These are phyloP conservation scores for Melanostigma gelatinosum DNA, from an alignment of 2,113 vertebrate species.

Conservation along the genomic window DNA sequence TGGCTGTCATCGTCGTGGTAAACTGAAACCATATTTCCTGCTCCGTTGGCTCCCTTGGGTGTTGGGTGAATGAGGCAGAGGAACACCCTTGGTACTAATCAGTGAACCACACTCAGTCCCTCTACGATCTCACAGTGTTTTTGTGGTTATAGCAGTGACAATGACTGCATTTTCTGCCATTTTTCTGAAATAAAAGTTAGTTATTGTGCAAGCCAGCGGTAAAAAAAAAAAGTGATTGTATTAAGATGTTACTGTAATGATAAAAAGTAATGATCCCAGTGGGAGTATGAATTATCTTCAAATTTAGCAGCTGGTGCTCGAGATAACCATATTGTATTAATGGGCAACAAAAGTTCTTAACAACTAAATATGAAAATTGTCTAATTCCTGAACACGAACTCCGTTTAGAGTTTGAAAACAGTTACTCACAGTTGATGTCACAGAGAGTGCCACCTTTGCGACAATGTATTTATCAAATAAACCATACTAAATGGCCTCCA, in stretches of 20 bases:
- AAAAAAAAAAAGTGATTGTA: background rate
- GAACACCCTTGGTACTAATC: conserved; percentile 34
- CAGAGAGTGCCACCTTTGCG: background rate
- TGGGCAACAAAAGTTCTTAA: background rate
- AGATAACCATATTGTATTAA: background rate
- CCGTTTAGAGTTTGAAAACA: background rate
- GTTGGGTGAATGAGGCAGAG: conserved; percentile 24
- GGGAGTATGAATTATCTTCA: background rate
- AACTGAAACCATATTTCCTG: conserved; percentile 43
- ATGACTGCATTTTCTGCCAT: background rate
- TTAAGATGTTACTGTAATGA: conserved; percentile 4
- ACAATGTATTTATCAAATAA: conserved; percentile 5
- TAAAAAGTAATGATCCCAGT: conserved; percentile 11
- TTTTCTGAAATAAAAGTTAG: background rate
- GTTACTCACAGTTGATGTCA: background rate
- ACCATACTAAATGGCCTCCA: conserved; percentile 9
- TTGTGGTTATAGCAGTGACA: background rate
- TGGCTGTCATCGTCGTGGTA: conserved; percentile 16
- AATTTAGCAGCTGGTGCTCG: background rate
- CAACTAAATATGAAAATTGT: background rate
- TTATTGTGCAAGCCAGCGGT: background rate
- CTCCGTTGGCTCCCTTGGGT: conserved; percentile 20
- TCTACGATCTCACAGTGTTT: background rate
- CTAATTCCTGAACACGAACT: background rate
- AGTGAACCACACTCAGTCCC: conserved; percentile 30